Base-by-base conservation (phyloP, 2,888 invertebrate species). In the Argyra leucocephala region DNA sequence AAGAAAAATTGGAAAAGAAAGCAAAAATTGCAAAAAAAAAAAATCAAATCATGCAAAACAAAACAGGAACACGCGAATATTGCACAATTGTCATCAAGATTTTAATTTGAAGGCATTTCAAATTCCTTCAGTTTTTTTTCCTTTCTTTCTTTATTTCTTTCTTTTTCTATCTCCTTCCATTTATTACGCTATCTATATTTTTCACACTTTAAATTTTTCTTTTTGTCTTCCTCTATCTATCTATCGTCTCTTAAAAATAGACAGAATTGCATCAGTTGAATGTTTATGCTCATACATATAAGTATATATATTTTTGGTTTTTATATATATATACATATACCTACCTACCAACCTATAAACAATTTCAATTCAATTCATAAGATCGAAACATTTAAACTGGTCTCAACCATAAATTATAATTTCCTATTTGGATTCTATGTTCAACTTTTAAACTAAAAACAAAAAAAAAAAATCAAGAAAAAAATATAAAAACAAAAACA, bases 21-120 rank as follows among this genome's bases (percentile, higher is more conserved):
- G 31, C 10, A 31, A 31, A 31, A 31, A 31, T n/a, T n/a, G n/a
- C n/a, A 31, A 31, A 48, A 1, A 48, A 48, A n/a, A 48, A 48
- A 48, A 18, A 18, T 48, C 48, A 59, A 59, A 59, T 23, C 59
- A 59, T 59, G 23, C 23, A 23, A 15, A 59, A 23, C 57, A 59
- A 57, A 59, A 31, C 57, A 61, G 37, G 23, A 63, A 65, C 65
- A 65, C 65, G 65, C 65, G 65, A 65, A 65, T 65, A 60, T 65
- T 63, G 63, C 61, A 65, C 65, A 65, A 65, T 63, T 65, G 65
- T 63, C 65, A 65, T 65, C 65, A 65, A 65, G 61, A 65, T 65
- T 62, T 65, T 1, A 37, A 15, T 59, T 59, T 22, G 62, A 65
- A 65, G 48, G 48, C 18, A 48, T 48, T 48, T 48, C 48, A 48